A percentile compares a stretch with the other conserved stretches of the same genome.
Conservation (phyloP, 2,797 vertebrate genomes). For the Fistularia tabacaria region DNA sequence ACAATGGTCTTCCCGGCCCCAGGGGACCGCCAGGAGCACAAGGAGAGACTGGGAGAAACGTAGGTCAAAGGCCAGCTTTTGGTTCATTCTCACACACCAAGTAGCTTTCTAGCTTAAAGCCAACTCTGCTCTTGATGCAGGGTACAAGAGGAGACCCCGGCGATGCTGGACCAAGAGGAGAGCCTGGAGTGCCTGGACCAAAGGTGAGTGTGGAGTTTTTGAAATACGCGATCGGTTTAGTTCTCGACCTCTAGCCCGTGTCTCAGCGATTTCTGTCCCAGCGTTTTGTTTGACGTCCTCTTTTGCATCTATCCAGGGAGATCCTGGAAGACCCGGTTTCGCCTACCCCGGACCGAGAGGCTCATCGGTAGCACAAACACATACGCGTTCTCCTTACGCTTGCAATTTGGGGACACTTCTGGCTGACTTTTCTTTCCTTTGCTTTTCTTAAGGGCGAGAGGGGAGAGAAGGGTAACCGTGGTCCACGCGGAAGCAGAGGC, state of each 20-base stretch:
- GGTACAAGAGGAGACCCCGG: conserved; percentile 87
- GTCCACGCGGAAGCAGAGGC: conserved; percentile 85
- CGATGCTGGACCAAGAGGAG: conserved; percentile 88
- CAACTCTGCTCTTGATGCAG: conserved; percentile 61
- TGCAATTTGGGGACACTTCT: not conserved
- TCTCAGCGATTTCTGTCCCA: not conserved
- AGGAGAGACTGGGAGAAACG: conserved; percentile 84
- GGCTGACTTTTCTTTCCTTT: conserved; percentile 1
- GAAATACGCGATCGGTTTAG: too few relatives aligned
- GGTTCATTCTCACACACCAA: not conserved
- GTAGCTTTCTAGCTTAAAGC: not conserved
- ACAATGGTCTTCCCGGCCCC: conserved; percentile 87
- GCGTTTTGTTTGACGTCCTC: conserved; percentile 13
- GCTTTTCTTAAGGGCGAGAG: conserved; percentile 80
- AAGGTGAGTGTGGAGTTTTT: conserved; percentile 71
- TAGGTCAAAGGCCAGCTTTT: conserved; percentile 62
- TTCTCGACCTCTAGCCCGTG: not conserved
- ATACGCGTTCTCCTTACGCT: not conserved
- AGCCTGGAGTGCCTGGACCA: conserved; percentile 80
- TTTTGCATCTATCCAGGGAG: conserved; percentile 76
- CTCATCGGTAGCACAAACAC: conserved; percentile 64
- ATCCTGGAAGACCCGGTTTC: conserved; percentile 87
- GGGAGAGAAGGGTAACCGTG: conserved; percentile 80
- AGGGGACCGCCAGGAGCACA: conserved; percentile 79
- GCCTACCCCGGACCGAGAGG: conserved; percentile 90